Base-by-base conservation (phyloP, 2,888 invertebrate genomes). In the Eulithis prunata region DNA sequence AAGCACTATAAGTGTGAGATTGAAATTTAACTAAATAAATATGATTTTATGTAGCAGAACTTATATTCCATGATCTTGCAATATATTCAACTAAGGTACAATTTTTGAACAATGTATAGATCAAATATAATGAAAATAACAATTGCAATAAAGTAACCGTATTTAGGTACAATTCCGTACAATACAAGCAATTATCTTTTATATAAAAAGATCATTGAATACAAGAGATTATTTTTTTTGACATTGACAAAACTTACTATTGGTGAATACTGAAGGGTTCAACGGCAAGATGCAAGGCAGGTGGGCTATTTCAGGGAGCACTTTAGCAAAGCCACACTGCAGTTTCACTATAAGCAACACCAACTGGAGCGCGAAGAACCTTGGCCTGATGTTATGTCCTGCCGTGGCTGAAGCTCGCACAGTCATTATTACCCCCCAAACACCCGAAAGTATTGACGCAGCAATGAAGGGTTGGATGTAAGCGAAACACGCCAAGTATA, bases 391-490 rank as follows among this genome's bases (percentile, higher is more conserved):
- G 77, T 64, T 90, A 80, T 78, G 89, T 75, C 80, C 96, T 64
- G 86, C 94, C 0, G 78, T 65, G 66, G 82, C 84, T 0, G 84
- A 85, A 0, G 84, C 85, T 0, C 93, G 92, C 28, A 95, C 94
- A 4, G 94, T 91, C 94, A 96, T 95, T 46, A 94, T 93, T 78
- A 96, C 93, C 0, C 95, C 95, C 95, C 96, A 96, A 54, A 96
- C 91, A 12, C 95, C 96, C 36, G 95, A 86, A 7, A 96, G 85
- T 67, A 96, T 96, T 6, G 96, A 96, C 2, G 91, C 84, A 3
- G 94, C 92, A 47, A 95, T 91, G 52, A 96, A 84, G 1, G 95
- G 95, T 83, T 96, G 96, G 63, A 96, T 86, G 82, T 94, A 96
- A 75, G 94, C 82, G 79, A 95, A 94, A 77, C 72, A 66, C 14